Base-by-base conservation (phyloP, 1,140 invertebrate genomes). In the Meloidogyne hapla region DNA sequence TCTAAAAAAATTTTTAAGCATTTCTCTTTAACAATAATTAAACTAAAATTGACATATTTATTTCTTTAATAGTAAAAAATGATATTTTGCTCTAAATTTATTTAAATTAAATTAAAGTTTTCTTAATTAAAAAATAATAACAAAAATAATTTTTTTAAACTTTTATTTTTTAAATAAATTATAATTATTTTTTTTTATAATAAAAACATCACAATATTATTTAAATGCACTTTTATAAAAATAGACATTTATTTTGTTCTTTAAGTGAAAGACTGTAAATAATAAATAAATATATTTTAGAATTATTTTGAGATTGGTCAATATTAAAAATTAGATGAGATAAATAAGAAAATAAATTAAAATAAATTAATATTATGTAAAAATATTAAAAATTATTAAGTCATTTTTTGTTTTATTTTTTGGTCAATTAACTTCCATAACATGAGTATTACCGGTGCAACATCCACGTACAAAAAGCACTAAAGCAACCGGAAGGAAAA, bases 401-500 rank as follows among this genome's bases (percentile, higher is more conserved):
- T 56, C 48, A 56, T 8, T 56, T 56, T 56, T 12, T 56, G n/a
- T 6, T 56, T 56, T n/a, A 56, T n/a, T 56, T 56, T 56, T 42
- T 56, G 18, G 48, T 56, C 48, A 56, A 56, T 56, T 56, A n/a
- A 69, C 33, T 33, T 33, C 23, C n/a, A 56, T 56, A 56, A 56
- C n/a, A 56, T 56, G 18, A 56, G 48, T 6, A 10, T 73, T 63
- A 45, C 45, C 26, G 9, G 48, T 61, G 76, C 71, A 69, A 10
- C 38, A 65, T n/a, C 73, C 79, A 10, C 82, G 79, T n/a, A 87
- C 95, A 76, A 95, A 88, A 68, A 97, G 88, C 8, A 93, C 92
- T 15, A 99, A 88, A 2, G 98, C 86, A 15, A 98, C 92, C 9
- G 96, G 96, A 83, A 98, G 93, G 83, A 98, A 93, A 63, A 97